phyloP scores from a whole-genome alignment of 2,113 vertebrate genomes.

The Apteryx owenii region DNA sequence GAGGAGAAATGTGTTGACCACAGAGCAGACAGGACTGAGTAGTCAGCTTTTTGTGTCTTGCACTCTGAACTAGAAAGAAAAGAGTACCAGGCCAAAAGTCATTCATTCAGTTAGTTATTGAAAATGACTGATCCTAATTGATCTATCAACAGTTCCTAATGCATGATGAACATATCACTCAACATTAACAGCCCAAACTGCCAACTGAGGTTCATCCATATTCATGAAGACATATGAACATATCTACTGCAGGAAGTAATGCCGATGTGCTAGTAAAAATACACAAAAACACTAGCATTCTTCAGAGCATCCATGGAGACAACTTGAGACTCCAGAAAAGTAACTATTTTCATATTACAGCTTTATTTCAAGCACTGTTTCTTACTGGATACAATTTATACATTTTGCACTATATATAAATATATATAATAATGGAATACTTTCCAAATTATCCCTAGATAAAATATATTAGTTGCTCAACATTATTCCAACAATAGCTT shows the following conservation, averaged over 20 bases:
- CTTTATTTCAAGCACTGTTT: conserved; percentile 75
- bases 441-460: conserved; percentile 53
- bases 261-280: conserved; percentile 64
- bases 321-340: conserved; percentile 39
- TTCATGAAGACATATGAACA: conserved; percentile 2
- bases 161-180: not conserved
- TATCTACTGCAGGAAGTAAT: conserved; percentile 15
- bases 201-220: conserved; percentile 30
- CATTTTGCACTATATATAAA: conserved; percentile 15
- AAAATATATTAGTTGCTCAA: conserved; percentile 59
- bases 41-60: not conserved
- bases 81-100: not conserved
- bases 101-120: not conserved
- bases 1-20: not conserved
- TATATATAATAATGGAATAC: conserved; percentile 28
- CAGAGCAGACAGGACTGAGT: not conserved
- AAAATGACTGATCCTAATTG: conserved; percentile 41
- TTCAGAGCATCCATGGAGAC: conserved; percentile 52
- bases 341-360: conserved; percentile 61
- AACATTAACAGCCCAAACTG: not conserved
- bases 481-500: conserved; percentile 27
- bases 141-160: conserved; percentile 32
- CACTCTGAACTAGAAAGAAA: not conserved
- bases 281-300: conserved; percentile 46
- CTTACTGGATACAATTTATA: conserved; percentile 54